Conservation (phyloP, 2,113 vertebrate genomes). For the Aythya baeri region DNA sequence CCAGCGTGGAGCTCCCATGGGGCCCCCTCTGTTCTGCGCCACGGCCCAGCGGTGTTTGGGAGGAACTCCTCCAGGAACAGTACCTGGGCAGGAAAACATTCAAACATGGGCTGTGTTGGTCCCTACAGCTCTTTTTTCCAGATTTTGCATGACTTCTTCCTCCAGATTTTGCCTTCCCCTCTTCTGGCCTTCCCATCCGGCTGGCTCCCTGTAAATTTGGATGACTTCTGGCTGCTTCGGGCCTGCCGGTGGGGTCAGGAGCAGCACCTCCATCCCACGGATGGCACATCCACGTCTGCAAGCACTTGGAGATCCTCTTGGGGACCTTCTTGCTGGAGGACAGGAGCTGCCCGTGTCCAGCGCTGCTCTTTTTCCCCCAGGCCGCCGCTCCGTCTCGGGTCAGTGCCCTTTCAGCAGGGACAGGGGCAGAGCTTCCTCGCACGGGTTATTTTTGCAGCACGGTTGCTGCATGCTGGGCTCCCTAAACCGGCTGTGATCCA, state of each 20-base stretch:
- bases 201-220: not conserved
- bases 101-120: not conserved
- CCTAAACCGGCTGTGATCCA: not conserved
- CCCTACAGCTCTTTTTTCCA: not conserved
- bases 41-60: not conserved
- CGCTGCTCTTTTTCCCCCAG: not conserved
- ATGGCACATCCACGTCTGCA: no score
- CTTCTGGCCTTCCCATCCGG: not conserved
- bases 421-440: not conserved
- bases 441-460: conserved; percentile 16
- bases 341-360: not conserved
- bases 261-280: not conserved
- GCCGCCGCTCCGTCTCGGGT: not conserved
- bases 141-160: not conserved
- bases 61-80: not conserved
- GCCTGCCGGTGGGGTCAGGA: not conserved
- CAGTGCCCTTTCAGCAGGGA: not conserved
- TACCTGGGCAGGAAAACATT: not conserved
- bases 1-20: not conserved
- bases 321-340: not conserved
- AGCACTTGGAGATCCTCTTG: not conserved
- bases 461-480: not conserved
- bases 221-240: not conserved
- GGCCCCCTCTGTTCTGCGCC: not conserved
- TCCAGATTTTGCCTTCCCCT: not conserved